Conservation (phyloP, 2,888 invertebrate species). For the Dryobota labecula region DNA sequence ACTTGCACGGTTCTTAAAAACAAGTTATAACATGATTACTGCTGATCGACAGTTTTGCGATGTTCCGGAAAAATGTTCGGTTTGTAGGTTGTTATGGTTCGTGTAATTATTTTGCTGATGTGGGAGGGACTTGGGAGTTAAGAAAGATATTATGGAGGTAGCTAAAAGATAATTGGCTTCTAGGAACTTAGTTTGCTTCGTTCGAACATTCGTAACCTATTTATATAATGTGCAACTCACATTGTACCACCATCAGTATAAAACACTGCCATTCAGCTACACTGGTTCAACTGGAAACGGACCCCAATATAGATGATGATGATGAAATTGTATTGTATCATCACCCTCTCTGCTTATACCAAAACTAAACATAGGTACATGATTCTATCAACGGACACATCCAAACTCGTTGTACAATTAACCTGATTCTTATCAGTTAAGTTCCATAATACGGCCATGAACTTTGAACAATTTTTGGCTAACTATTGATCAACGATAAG, state of each 20-base stretch:
- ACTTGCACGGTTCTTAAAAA: conserved; percentile 59
- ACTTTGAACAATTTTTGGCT: conserved; percentile 57
- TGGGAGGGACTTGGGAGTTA: conserved; percentile 35
- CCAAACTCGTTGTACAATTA: conserved; percentile 49
- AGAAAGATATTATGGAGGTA: conserved; percentile 37
- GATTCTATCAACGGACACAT: conserved; percentile 30
- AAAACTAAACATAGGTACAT: conserved; percentile 4
- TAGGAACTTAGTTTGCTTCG: conserved; percentile 24
- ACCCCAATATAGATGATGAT: background rate
- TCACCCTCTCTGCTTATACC: background rate
- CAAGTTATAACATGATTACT: conserved; percentile 62
- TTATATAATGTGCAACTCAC: background rate
- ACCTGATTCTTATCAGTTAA: conserved; percentile 49
- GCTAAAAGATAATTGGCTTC: conserved; percentile 34
- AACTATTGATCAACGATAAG: conserved; percentile 59
- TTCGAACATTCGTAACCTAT: conserved; percentile 10
- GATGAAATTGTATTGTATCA: background rate
- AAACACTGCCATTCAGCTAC: background rate
- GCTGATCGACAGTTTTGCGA: conserved; percentile 62
- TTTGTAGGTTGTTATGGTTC: conserved; percentile 39
- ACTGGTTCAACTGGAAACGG: too few species aligned
- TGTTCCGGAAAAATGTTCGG: conserved; percentile 57
- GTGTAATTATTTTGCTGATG: conserved; percentile 56
- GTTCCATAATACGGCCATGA: conserved; percentile 53
- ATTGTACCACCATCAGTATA: background rate